Evolutionary conservation across 2,888 invertebrate genomes (phyloP).

Genomic region (Heliothis peltigera): DNA sequence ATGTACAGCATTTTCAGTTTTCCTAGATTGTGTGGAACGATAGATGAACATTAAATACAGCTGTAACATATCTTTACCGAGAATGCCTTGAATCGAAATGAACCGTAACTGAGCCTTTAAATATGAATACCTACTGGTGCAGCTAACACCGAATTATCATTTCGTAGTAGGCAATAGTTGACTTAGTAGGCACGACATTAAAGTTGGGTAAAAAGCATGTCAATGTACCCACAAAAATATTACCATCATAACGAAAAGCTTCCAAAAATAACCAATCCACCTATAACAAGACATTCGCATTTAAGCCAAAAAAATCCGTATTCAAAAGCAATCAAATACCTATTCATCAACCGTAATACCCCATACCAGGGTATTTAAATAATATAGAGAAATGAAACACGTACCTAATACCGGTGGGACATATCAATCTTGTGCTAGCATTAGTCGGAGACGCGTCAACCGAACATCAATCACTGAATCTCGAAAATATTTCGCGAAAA

Average conservation of each 20-base stretch:
- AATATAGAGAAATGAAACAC: slow-evolving; percentile 66
- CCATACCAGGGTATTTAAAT: slow-evolving; percentile 60
- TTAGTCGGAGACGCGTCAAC: slow-evolving; percentile 80
- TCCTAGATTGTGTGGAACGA: background rate
- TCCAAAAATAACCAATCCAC: background rate
- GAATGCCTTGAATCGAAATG: too few species aligned
- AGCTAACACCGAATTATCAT: too few species aligned
- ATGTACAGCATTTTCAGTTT: slow-evolving; percentile 3
- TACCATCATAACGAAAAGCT: background rate
- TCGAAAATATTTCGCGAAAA: slow-evolving; percentile 75
- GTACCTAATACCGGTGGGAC: slow-evolving; percentile 68
- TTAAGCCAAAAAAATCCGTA: slow-evolving; percentile 18
- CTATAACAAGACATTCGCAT: slow-evolving; percentile 8
- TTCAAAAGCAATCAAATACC: slow-evolving; percentile 56
- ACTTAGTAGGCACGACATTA: too few species aligned
- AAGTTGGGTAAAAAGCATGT: background rate
- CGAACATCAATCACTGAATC: slow-evolving; percentile 83
- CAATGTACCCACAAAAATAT: background rate
- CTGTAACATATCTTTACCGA: too few species aligned
- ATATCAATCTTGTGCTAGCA: slow-evolving; percentile 81
- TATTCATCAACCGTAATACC: slow-evolving; percentile 60
- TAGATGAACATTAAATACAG: too few species aligned
- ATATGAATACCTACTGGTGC: too few species aligned
- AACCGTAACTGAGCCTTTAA: too few species aligned
- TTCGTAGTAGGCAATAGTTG: too few species aligned